phyloP scores from a whole-genome alignment of 64 coral and sea anemone genomes.

The Stichodactyla mertensii region DNA sequence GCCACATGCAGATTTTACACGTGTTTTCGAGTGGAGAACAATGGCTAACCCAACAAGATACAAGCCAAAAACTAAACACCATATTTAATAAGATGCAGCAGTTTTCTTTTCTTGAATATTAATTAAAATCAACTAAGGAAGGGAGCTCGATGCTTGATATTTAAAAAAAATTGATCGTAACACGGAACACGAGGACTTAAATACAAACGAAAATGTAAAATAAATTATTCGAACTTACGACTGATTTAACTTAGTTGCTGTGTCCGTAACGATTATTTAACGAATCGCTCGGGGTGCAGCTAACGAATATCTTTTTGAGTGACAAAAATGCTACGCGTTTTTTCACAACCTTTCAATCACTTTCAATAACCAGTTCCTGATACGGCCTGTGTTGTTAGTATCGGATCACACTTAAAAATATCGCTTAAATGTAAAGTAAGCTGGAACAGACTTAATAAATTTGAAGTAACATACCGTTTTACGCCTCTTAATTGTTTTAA shows the following conservation, averaged over 20 bases:
- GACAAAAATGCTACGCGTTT: no score
- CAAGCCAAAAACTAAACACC: constrained; percentile 1
- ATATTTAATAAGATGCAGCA: neutral
- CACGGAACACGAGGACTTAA: no score
- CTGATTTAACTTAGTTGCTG: no score
- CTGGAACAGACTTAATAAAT: neutral
- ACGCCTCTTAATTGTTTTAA: neutral
- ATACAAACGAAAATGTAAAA: no score
- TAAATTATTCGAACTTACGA: no score
- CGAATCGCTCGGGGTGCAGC: no score
- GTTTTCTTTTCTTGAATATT: neutral
- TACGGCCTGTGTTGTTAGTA: neutral
- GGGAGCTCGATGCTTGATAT: neutral
- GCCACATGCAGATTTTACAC: constrained; percentile 19
- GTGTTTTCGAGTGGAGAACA: constrained; percentile 10
- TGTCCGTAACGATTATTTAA: no score
- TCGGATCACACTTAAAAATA: neutral
- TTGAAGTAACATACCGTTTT: neutral
- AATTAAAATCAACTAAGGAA: neutral
- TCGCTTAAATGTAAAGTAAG: neutral
- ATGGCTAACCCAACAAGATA: neutral
- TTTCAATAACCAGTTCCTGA: no score
- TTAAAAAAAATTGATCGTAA: no score
- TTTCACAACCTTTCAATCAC: no score
- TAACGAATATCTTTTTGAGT: no score